Conservation (phyloP, 2,888 invertebrate genomes). For the Electrophaes corylata region DNA sequence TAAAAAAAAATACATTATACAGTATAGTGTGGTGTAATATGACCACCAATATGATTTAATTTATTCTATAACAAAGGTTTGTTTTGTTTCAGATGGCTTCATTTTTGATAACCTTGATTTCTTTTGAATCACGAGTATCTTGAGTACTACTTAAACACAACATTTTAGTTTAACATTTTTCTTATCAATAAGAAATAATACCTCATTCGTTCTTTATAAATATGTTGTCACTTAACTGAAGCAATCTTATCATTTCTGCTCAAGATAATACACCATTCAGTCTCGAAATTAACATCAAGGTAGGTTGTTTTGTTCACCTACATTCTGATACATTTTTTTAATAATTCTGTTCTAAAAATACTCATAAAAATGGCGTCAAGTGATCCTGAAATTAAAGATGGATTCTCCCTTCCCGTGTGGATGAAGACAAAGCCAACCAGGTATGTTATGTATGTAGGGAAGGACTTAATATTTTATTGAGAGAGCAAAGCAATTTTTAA, state of each 20-base stretch:
- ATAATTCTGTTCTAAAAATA: constrained; percentile 24
- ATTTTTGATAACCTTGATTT: constrained; percentile 59
- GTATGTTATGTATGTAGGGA: constrained; percentile 50
- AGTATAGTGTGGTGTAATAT: no score
- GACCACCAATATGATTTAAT: no score
- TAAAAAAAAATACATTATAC: no score
- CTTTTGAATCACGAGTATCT: constrained; percentile 70
- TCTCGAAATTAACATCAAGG: constrained; percentile 48
- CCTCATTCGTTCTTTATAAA: constrained; percentile 36
- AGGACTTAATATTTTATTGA: not conserved
- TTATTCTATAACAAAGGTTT: not conserved
- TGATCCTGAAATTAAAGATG: constrained; percentile 85
- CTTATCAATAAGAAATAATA: constrained; percentile 40
- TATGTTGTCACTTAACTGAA: constrained; percentile 59
- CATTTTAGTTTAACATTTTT: constrained; percentile 39
- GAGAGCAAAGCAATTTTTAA: no score
- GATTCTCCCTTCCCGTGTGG: constrained; percentile 88
- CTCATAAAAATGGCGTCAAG: constrained; percentile 71
- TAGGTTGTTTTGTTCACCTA: constrained; percentile 47
- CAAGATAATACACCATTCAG: constrained; percentile 69
- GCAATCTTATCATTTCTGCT: constrained; percentile 79
- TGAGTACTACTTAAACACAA: constrained; percentile 57
- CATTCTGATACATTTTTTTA: constrained; percentile 26
- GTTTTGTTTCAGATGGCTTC: constrained; percentile 71
- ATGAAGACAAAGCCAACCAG: constrained; percentile 88